phyloP scores from a whole-genome alignment of 2,888 invertebrate species.

The Eupeodes latifasciatus region DNA sequence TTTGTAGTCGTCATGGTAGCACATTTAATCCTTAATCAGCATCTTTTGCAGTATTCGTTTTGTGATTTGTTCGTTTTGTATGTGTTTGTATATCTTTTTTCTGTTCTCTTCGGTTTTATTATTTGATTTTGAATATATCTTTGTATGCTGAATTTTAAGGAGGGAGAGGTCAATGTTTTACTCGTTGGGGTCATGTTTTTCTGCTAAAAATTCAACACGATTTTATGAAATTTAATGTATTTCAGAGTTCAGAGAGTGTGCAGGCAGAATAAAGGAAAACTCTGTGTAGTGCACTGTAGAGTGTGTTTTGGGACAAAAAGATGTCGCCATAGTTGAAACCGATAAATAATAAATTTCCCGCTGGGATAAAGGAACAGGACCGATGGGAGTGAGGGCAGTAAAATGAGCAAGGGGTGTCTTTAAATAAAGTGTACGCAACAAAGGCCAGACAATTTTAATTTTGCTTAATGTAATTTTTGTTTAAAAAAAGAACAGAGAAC shows the following conservation, averaged over 20 bases:
- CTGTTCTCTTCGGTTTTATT: background rate
- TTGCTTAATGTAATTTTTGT: slow-evolving; percentile 23
- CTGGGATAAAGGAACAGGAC: slow-evolving; percentile 10
- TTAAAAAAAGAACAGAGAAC: background rate
- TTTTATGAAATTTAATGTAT: slow-evolving; percentile 61
- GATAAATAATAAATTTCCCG: slow-evolving; percentile 64
- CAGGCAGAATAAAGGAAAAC: slow-evolving; percentile 12
- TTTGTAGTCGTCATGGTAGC: slow-evolving; percentile 39
- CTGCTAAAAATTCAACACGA: slow-evolving; percentile 44
- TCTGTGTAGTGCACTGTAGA: background rate
- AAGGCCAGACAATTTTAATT: background rate
- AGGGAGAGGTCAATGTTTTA: slow-evolving; percentile 68
- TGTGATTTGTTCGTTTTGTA: slow-evolving; percentile 42
- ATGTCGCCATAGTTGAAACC: slow-evolving; percentile 63
- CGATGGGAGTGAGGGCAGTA: background rate
- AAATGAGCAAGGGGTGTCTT: slow-evolving; percentile 9
- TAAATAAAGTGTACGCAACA: slow-evolving; percentile 20
- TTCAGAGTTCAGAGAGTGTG: background rate
- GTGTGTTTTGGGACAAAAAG: slow-evolving; percentile 37
- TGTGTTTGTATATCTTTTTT: background rate
- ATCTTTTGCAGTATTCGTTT: slow-evolving; percentile 61
- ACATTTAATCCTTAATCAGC: slow-evolving; percentile 66
- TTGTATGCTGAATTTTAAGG: slow-evolving; percentile 27
- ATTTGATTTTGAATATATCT: slow-evolving; percentile 27
- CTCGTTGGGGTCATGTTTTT: slow-evolving; percentile 51